Conservation (phyloP, 2,113 vertebrate genomes). For the Benitochromis conjunctus region DNA sequence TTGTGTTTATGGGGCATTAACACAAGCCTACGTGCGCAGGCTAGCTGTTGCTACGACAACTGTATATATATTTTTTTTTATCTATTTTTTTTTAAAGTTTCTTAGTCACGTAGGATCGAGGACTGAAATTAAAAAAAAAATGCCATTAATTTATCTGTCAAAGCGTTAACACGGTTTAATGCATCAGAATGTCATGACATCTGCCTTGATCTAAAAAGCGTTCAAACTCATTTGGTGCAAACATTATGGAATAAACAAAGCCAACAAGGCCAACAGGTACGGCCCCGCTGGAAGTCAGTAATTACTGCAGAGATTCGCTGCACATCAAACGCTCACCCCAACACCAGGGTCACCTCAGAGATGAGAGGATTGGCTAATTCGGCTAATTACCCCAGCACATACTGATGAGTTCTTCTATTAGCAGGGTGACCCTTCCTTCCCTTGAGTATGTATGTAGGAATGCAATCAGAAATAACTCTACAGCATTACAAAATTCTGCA, state of each 20-base stretch:
- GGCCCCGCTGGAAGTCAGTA: constrained; percentile 8
- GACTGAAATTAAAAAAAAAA: neutral
- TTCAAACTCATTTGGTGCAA: constrained; percentile 4
- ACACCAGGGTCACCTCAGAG: constrained; percentile 60
- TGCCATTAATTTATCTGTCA: constrained; percentile 15
- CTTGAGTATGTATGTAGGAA: constrained; percentile 39
- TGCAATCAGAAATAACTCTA: constrained; percentile 50
- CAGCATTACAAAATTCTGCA: neutral
- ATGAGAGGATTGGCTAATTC: constrained; percentile 67
- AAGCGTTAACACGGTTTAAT: constrained; percentile 26
- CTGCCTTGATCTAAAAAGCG: neutral
- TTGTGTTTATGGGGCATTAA: neutral
- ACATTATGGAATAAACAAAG: constrained; percentile 33
- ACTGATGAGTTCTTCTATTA: constrained; percentile 72
- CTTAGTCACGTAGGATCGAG: neutral
- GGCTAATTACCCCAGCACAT: constrained; percentile 72
- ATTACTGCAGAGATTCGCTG: constrained; percentile 36
- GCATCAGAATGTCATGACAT: constrained; percentile 3
- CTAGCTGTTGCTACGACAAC: neutral
- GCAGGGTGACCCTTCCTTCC: constrained; percentile 55
- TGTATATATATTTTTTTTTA: neutral
- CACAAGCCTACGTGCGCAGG: neutral
- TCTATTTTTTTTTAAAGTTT: neutral
- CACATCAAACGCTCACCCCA: constrained; percentile 45
- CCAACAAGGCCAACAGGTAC: constrained; percentile 31